These are phyloP conservation scores for Sinocyclocheilus grahami DNA, from an alignment of 2,113 vertebrate genomes.

Conservation along the genomic window DNA sequence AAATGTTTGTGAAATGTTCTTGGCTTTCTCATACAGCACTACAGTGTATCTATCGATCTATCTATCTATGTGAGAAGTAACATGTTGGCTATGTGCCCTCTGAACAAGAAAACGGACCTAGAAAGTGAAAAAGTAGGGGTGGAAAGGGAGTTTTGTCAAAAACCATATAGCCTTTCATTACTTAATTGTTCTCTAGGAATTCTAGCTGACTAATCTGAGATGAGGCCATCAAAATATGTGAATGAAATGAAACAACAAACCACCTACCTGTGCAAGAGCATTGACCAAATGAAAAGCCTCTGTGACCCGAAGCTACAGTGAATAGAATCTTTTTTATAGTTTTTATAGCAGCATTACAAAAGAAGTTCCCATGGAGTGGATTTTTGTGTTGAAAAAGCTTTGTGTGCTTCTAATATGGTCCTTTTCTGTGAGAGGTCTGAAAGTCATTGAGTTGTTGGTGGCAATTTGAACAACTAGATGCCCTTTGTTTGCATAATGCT, in stretches of 20 bases:
- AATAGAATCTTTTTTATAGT: not conserved
- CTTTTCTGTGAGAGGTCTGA: not conserved
- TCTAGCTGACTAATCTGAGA: not conserved
- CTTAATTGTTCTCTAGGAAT: not conserved
- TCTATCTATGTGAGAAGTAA: not conserved
- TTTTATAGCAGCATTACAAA: not conserved
- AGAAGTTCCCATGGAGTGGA: not conserved
- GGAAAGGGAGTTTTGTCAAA: not conserved
- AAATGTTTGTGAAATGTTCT: too few species aligned
- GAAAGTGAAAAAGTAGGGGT: not conserved
- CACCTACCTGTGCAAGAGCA: not conserved
- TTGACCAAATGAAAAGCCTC: not conserved
- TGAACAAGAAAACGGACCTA: not conserved
- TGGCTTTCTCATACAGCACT: too few species aligned
- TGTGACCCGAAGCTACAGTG: not conserved
- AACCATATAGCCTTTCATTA: not conserved
- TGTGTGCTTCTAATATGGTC: not conserved
- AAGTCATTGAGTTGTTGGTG: conserved; percentile 1
- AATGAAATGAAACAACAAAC: not conserved
- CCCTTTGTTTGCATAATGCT: not conserved
- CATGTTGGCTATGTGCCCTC: not conserved
- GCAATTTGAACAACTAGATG: not conserved
- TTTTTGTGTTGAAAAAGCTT: not conserved
- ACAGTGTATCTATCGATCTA: too few species aligned
- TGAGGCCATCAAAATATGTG: not conserved